Evolutionary conservation across 2,888 invertebrate species (phyloP).

Genomic region (Platypus cylindrus): DNA sequence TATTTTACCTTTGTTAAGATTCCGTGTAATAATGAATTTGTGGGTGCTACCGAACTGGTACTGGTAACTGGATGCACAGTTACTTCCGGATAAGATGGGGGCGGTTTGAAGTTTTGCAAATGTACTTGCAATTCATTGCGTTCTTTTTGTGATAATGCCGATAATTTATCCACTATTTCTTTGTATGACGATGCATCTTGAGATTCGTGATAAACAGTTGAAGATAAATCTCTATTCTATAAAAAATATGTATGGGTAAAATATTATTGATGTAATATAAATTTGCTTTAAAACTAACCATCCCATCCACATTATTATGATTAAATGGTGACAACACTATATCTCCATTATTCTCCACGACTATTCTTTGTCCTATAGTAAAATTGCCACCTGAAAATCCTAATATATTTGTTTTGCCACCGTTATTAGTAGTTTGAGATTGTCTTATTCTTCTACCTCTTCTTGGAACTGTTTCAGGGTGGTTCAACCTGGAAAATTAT

Average conservation of each 20-base stretch:
- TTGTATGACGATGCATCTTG: constrained; percentile 43
- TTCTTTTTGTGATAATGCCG: constrained; percentile 46
- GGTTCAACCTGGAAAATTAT: constrained; percentile 41
- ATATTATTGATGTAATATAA: not conserved
- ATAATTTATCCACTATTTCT: constrained; percentile 64
- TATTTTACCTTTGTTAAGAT: constrained; percentile 62
- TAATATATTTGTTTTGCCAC: constrained; percentile 23
- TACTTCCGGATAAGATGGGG: constrained; percentile 66
- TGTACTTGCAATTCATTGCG: constrained; percentile 25
- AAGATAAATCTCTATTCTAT: constrained; percentile 4
- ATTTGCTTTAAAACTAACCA: too few species aligned
- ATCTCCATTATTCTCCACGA: constrained; percentile 25
- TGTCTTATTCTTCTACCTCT: constrained; percentile 52
- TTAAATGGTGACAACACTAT: too few species aligned
- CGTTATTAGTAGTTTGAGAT: constrained; percentile 23
- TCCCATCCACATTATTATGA: too few species aligned
- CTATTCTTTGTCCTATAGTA: constrained; percentile 29
- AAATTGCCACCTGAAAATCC: constrained; percentile 35
- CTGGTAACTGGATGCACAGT: constrained; percentile 57
- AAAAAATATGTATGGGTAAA: too few species aligned
- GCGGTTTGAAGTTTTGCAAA: constrained; percentile 34
- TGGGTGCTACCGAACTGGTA: constrained; percentile 32
- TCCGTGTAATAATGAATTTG: constrained; percentile 59
- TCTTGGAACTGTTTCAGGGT: constrained; percentile 60
- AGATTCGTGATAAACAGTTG: constrained; percentile 20